Conservation (phyloP, 2,888 invertebrate species). For the Galerucella pusilla region DNA sequence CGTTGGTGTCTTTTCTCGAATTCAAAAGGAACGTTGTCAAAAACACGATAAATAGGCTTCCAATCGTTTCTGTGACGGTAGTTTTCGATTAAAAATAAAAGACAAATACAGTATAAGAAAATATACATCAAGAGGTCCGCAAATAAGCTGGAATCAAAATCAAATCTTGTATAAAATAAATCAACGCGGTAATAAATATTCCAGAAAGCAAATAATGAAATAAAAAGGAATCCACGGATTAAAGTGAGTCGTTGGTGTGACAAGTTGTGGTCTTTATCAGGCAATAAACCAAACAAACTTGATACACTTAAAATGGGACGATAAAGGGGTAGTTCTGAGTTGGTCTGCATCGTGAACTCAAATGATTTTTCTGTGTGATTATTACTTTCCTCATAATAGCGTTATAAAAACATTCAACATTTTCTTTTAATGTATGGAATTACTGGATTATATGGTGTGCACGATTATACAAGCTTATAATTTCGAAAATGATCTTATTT, state of each 20-base stretch:
- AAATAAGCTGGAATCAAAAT: constrained; percentile 17
- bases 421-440: neutral
- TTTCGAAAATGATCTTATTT: neutral
- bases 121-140: constrained; percentile 22
- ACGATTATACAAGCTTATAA: neutral
- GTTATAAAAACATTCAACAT: neutral
- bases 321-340: neutral
- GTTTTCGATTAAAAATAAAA: constrained; percentile 26
- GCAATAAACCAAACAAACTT: neutral
- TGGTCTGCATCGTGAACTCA: neutral
- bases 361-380: neutral
- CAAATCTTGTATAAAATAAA: neutral
- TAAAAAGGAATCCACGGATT: neutral
- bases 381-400: neutral
- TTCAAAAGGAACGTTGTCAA: neutral
- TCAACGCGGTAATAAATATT: neutral
- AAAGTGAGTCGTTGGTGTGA: neutral
- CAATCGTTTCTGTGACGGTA: neutral
- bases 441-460: neutral
- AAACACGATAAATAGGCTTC: neutral
- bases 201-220: neutral
- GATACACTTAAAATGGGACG: neutral
- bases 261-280: neutral
- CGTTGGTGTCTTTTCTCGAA: neutral
- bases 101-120: constrained; percentile 12